Percentiles rank a stretch among this genome's conserved stretches.
phyloP scores from a whole-genome alignment of 2,797 vertebrate species.

The Diglossa cyanea region DNA sequence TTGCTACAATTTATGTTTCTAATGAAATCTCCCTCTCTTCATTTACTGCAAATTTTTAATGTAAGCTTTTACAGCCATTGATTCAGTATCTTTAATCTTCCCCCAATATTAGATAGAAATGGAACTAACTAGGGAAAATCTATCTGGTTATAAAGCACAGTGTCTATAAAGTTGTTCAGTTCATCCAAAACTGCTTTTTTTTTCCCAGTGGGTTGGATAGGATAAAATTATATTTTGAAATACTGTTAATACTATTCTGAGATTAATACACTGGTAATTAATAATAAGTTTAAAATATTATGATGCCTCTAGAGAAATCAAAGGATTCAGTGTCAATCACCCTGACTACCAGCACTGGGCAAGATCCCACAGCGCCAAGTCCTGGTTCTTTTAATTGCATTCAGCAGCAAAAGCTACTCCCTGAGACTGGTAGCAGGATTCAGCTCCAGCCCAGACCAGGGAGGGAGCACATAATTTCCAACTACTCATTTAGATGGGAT shows the following conservation, averaged over 20 bases:
- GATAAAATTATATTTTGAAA: slow-evolving; percentile 55
- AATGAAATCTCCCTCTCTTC: slow-evolving; percentile 47
- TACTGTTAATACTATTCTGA: slow-evolving; percentile 24
- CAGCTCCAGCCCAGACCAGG: neutral
- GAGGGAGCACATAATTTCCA: slow-evolving; percentile 1
- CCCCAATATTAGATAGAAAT: neutral
- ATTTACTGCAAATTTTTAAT: slow-evolving; percentile 58
- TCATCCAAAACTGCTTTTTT: slow-evolving; percentile 4
- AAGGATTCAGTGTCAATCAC: slow-evolving; percentile 24
- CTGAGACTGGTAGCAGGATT: neutral
- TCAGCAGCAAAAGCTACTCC: neutral
- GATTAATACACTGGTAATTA: slow-evolving; percentile 54
- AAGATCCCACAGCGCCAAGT: neutral
- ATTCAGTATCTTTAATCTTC: slow-evolving; percentile 58
- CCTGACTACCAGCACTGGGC: neutral
- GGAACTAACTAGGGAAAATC: slow-evolving; percentile 46
- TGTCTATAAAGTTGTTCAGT: slow-evolving; percentile 42
- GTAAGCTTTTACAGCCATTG: slow-evolving; percentile 52
- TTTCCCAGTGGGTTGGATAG: neutral
- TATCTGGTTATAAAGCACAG: slow-evolving; percentile 24
- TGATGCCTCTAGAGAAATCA: slow-evolving; percentile 37
- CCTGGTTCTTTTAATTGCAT: neutral
- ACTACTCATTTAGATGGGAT: neutral
- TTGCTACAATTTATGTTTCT: slow-evolving; percentile 47
- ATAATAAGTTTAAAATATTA: slow-evolving; percentile 47